A percentile compares a stretch with the other conserved stretches of the same genome.
phyloP scores from a whole-genome alignment of 2,797 vertebrate genomes.

The Cheirogaleus major region DNA sequence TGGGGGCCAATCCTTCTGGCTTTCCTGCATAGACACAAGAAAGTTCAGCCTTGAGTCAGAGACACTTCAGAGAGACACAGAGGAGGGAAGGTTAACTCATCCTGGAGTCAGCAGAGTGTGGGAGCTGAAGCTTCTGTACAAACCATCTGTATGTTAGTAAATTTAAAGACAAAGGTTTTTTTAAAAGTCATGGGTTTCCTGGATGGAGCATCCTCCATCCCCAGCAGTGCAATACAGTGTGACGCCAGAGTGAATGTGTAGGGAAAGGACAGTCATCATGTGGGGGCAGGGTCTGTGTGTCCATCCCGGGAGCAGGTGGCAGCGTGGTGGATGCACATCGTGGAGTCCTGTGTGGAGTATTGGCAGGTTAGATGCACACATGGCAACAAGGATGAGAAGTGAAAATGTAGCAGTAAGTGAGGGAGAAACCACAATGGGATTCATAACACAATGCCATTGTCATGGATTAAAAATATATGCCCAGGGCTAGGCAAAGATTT shows the following conservation, averaged over 20 bases:
- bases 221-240: fast-evolving
- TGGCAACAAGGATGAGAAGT: background rate
- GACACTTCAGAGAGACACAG: background rate
- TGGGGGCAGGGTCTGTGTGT: background rate
- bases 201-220: fast-evolving
- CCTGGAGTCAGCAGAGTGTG: background rate
- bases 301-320: background rate
- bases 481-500: background rate
- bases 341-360: background rate
- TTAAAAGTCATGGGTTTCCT: background rate
- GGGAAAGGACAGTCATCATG: background rate
- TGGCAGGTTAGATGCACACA: background rate
- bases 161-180: background rate
- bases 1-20: background rate
- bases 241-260: background rate
- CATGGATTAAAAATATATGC: background rate
- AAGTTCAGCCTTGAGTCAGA: background rate
- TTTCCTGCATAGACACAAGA: background rate
- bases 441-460: background rate
- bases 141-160: background rate
- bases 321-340: fast-evolving
- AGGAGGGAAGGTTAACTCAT: background rate
- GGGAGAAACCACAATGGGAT: background rate
- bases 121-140: background rate
- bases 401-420: background rate